Evolutionary conservation across 2,113 vertebrate genomes (phyloP).

Genomic region (Tragulus kanchil): DNA sequence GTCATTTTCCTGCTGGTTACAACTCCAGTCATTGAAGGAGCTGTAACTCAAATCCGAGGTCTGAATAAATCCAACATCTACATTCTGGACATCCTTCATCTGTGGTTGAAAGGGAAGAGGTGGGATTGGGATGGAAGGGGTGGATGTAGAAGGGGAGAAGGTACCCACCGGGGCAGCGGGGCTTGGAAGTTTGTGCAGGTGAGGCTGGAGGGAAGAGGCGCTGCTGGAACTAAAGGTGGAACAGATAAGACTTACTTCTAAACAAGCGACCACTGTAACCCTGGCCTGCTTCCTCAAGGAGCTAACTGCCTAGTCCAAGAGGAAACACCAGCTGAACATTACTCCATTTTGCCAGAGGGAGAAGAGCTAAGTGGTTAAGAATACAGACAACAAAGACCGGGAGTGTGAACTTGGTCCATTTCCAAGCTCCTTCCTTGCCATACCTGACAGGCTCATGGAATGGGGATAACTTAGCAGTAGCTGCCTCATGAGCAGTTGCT

Average conservation of each 20-base stretch:
- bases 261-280: background rate
- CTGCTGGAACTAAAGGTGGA: background rate
- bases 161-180: fast-evolving
- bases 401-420: background rate
- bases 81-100: background rate
- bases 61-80: background rate
- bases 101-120: background rate
- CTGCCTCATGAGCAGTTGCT: background rate
- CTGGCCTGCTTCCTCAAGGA: background rate
- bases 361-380: background rate
- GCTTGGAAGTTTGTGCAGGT: background rate
- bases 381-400: background rate
- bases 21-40: background rate
- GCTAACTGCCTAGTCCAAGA: background rate
- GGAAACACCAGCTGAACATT: background rate
- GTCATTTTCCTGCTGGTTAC: background rate
- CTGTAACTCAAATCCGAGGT: background rate
- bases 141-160: background rate
- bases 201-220: background rate
- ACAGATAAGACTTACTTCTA: background rate
- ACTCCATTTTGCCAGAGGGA: background rate
- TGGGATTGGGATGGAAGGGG: background rate
- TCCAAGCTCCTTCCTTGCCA: background rate
- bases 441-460: background rate
- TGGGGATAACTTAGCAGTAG: background rate